phyloP scores from a whole-genome alignment of 2,888 invertebrate genomes.

The Tridacna crocea region DNA sequence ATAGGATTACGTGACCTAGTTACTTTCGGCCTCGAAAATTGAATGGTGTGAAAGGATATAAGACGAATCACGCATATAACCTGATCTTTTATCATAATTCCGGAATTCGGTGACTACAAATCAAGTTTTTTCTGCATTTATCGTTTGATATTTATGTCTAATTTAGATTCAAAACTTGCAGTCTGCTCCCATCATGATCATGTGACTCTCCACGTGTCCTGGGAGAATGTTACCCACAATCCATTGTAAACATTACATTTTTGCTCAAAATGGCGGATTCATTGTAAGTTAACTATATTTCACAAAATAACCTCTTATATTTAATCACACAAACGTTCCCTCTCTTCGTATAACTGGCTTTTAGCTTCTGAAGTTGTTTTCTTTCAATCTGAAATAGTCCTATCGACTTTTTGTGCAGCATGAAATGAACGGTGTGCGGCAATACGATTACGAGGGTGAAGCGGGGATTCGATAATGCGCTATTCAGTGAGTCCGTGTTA shows the following conservation, averaged over 20 bases:
- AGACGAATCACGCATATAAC: too few relatives aligned
- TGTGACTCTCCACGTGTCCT: conserved; percentile 67
- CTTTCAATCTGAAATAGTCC: conserved; percentile 58
- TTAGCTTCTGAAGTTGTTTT: conserved; percentile 55
- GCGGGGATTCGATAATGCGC: conserved; percentile 32
- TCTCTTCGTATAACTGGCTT: conserved; percentile 37
- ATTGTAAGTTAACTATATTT: conserved; percentile 72
- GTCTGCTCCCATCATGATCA: conserved; percentile 37
- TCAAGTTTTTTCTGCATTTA: too few relatives aligned
- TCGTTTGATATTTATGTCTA: background rate
- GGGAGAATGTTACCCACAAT: conserved; percentile 62
- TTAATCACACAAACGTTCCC: conserved; percentile 42
- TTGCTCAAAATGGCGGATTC: conserved; percentile 78
- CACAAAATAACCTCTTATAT: conserved; percentile 66
- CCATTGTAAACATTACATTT: conserved; percentile 60
- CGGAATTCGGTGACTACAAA: too few relatives aligned
- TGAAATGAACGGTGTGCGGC: conserved; percentile 45
- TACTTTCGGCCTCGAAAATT: background rate
- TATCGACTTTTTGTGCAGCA: conserved; percentile 33
- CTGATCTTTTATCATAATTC: too few relatives aligned
- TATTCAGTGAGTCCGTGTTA: conserved; percentile 34
- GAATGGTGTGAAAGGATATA: background rate
- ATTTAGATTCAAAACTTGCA: background rate
- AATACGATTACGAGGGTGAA: conserved; percentile 42
- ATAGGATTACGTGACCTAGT: background rate